Evolutionary conservation across 2,888 invertebrate genomes (phyloP), one percentile per base, ranked within the genome.

Genomic region (Neocrepidodera transversa): DNA sequence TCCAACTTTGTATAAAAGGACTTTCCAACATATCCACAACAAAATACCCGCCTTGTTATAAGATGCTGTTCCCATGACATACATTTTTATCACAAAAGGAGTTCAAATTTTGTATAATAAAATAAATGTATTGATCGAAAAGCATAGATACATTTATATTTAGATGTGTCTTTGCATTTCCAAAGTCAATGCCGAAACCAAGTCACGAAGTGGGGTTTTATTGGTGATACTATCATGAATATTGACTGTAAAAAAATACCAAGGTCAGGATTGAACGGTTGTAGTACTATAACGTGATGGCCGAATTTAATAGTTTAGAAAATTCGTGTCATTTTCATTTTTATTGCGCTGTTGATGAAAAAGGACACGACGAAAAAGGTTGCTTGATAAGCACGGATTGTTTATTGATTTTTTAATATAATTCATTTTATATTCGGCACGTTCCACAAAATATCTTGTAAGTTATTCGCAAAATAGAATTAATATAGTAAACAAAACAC

Each of bases 191-290:
- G 52, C 53, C 42, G 36, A 60, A 60, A 40, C 38, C 40, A 18
- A 57, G 60, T 60, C 60, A 60, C 60, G 60, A 56, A 64, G 20
- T 52, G 10, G 48, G 16, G 17, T 52, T 52, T 28, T 52, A 52
- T 36, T 49, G 36, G 35, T 36, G 35, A 36, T 49, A 49, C 36
- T 6, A 52, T 52, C 52, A 17, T 40, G 52, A 36, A 42, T 52
- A 52, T 52, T 32, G 52, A 52, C 42, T 52, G 17, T 48, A 48
- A 52, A 30, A 52, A 18, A 40, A 42, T 28, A 16, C 30, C 42
- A 42, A 52, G 52, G 52, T 52, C 42, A 23, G 23, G 36, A 49
- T 20, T 49, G 36, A 23, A 32, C 20, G 23, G 23, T 36, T 49
- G 20, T 49, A 36, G 10, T 36, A 49, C 20, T 28, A 20, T 23